phyloP scores from a whole-genome alignment of 2,888 invertebrate genomes.

The Deroplatys truncata region DNA sequence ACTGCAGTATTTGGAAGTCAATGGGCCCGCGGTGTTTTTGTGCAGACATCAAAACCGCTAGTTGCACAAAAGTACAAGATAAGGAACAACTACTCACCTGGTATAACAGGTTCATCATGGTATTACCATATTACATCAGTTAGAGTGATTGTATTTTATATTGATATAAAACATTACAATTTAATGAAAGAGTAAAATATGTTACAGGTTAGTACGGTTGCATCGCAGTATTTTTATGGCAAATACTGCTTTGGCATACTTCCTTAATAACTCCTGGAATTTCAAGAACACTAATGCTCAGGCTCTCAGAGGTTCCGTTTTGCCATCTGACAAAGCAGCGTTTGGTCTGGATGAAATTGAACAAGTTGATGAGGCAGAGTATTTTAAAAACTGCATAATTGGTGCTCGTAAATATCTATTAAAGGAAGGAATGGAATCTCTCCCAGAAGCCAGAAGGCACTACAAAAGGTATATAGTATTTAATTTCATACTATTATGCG shows the following conservation, averaged over 20 bases:
- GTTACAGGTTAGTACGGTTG: conserved; percentile 66
- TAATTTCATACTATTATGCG: too few relatives aligned
- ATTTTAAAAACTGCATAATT: conserved; percentile 51
- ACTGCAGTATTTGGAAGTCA: too few relatives aligned
- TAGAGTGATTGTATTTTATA: too few relatives aligned
- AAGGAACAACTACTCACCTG: too few relatives aligned
- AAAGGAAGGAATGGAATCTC: conserved; percentile 58
- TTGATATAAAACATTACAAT: too few relatives aligned
- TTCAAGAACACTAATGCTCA: conserved; percentile 63
- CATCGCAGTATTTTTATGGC: conserved; percentile 79
- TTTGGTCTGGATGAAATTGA: conserved; percentile 45
- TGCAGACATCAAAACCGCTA: too few relatives aligned
- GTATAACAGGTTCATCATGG: too few relatives aligned
- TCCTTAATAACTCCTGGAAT: conserved; percentile 71
- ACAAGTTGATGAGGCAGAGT: conserved; percentile 37
- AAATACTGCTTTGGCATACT: conserved; percentile 66
- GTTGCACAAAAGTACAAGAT: too few relatives aligned
- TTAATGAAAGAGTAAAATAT: background rate
- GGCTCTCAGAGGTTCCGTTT: background rate
- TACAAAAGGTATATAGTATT: conserved; percentile 46
- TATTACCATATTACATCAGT: too few relatives aligned
- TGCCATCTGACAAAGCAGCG: background rate
- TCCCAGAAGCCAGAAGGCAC: conserved; percentile 52
- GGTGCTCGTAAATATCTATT: conserved; percentile 64
- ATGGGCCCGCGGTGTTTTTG: too few relatives aligned